Evolutionary conservation across 2,888 invertebrate species (phyloP).

Genomic region (Phymatocera aterrima): DNA sequence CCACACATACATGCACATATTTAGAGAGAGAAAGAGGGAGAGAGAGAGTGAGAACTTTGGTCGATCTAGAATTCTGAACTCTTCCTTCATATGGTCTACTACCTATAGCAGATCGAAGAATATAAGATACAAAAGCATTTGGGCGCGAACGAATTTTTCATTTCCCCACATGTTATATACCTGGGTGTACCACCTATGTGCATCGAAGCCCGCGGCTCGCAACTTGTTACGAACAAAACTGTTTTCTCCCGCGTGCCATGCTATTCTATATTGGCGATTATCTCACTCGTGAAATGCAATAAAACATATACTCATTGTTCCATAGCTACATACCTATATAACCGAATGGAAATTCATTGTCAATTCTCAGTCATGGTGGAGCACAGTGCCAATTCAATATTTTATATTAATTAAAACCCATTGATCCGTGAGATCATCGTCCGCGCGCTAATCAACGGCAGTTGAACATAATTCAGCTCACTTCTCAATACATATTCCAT

Average conservation of each 20-base stretch:
- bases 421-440: slow-evolving; percentile 35
- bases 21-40: not conserved
- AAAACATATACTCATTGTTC: slow-evolving; percentile 30
- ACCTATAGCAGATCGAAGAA: no score
- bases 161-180: no score
- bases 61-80: not conserved
- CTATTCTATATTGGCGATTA: not conserved
- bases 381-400: not conserved
- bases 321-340: not conserved
- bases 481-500: not conserved
- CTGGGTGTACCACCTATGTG: not conserved
- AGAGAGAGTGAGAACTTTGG: not conserved
- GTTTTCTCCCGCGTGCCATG: not conserved
- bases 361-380: no score
- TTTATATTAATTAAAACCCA: not conserved
- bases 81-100: no score
- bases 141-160: no score
- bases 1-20: no score
- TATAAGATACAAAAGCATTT: no score
- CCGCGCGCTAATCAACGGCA: slow-evolving; percentile 15
- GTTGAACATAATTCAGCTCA: not conserved
- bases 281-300: slow-evolving; percentile 41
- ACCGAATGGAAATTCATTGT: slow-evolving; percentile 1
- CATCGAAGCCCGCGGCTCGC: not conserved
- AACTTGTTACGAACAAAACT: slow-evolving; percentile 32